phyloP scores from a whole-genome alignment of 1,140 invertebrate species.

The Cotesia typhae region DNA sequence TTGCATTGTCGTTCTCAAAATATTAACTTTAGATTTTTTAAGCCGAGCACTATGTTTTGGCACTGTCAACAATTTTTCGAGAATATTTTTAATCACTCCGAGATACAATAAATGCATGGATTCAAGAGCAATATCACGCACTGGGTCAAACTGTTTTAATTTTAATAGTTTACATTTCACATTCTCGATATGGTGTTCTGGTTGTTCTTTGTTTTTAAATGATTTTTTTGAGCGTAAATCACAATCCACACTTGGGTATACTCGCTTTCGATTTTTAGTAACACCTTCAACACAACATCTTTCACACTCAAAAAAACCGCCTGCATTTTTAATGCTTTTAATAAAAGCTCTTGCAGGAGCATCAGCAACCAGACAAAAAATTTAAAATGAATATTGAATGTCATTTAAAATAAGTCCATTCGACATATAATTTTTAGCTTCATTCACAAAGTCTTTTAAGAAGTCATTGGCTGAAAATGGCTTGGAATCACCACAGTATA shows the following conservation, averaged over 20 bases:
- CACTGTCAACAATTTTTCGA: constrained; percentile 25
- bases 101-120: constrained; percentile 41
- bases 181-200: constrained; percentile 36
- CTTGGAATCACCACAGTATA: constrained; percentile 40
- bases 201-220: constrained; percentile 31
- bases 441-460: constrained; percentile 33
- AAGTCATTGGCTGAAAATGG: constrained; percentile 34
- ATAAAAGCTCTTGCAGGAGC: constrained; percentile 35
- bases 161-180: constrained; percentile 28
- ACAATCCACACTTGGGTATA: constrained; percentile 34
- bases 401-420: background rate
- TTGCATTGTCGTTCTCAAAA: constrained; percentile 28
- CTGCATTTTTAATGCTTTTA: constrained; percentile 34
- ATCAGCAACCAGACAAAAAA: constrained; percentile 35
- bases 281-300: constrained; percentile 36
- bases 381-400: constrained; percentile 23
- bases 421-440: constrained; percentile 23
- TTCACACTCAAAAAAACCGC: constrained; percentile 40
- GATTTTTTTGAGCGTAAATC: constrained; percentile 28
- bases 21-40: constrained; percentile 18
- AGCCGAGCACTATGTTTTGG: constrained; percentile 27
- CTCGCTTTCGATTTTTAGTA: constrained; percentile 27
- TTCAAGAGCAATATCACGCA: constrained; percentile 32
- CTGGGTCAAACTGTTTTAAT: constrained; percentile 36
- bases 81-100: constrained; percentile 31